Percentiles rank a stretch among this genome's conserved stretches.
Evolutionary conservation across 2,797 vertebrate species (phyloP).

Genomic region (Dipus sagitta): DNA sequence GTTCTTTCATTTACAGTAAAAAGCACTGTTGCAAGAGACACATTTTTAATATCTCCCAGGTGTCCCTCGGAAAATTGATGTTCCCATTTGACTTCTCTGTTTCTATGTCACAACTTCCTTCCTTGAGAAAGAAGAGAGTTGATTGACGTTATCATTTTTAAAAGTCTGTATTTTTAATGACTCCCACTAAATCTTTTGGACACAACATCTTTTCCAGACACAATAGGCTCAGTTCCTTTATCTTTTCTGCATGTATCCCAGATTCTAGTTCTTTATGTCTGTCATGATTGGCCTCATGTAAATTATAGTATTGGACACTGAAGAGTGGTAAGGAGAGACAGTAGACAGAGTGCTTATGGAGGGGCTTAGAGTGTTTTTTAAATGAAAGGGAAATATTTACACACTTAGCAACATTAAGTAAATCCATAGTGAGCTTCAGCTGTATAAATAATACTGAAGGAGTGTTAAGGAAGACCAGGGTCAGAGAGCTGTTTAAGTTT

Average conservation of each 20-base stretch:
- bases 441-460: background rate
- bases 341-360: background rate
- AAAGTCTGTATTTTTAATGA: constrained; percentile 66
- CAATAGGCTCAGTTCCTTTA: constrained; percentile 56
- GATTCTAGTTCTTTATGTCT: constrained; percentile 64
- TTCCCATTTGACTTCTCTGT: constrained; percentile 34
- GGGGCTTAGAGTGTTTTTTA: background rate
- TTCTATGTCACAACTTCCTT: constrained; percentile 25
- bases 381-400: constrained; percentile 25
- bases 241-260: constrained; percentile 55
- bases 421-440: background rate
- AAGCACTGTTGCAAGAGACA: background rate
- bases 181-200: constrained; percentile 63
- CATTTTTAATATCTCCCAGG: constrained; percentile 37
- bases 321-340: constrained; percentile 4
- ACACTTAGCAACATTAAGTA: constrained; percentile 1
- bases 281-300: constrained; percentile 43
- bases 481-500: background rate
- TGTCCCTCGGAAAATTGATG: constrained; percentile 50
- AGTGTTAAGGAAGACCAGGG: background rate
- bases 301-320: constrained; percentile 40
- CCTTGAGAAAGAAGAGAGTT: constrained; percentile 24
- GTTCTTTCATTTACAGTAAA: constrained; percentile 30
- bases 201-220: constrained; percentile 67
- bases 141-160: constrained; percentile 58